Conservation (phyloP, 2,797 vertebrate species). For the Paramormyrops hopkinsi region DNA sequence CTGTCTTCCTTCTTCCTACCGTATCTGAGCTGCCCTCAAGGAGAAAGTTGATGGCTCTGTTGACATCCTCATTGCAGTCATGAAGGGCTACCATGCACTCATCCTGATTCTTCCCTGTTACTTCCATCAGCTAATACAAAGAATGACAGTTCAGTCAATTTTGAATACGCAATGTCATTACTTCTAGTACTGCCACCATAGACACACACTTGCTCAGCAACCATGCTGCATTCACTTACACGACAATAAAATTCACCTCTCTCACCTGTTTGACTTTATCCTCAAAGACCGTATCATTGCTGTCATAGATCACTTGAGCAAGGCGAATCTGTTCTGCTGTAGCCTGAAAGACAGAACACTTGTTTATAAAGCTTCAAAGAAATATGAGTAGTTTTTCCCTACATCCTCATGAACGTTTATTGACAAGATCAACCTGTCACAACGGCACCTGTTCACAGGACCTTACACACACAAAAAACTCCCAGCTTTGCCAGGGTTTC, state of each 20-base stretch:
- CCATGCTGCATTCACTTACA: background rate
- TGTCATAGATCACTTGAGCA: conserved; percentile 93
- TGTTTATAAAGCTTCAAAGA: background rate
- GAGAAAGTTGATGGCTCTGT: conserved; percentile 92
- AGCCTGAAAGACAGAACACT: conserved; percentile 63
- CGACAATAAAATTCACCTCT: background rate
- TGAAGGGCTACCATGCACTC: conserved; percentile 94
- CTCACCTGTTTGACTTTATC: conserved; percentile 92
- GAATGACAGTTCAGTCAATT: conserved; percentile 6
- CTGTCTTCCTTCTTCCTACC: conserved; percentile 53
- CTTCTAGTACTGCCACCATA: background rate
- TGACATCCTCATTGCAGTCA: conserved; percentile 92
- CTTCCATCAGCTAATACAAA: conserved; percentile 81
- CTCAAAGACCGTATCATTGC: conserved; percentile 92
- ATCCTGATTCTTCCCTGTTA: conserved; percentile 91
- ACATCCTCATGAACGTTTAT: background rate
- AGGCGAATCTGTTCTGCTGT: conserved; percentile 98
- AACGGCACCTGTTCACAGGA: background rate
- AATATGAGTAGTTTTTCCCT: background rate
- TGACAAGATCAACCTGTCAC: background rate
- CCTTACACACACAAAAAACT: background rate
- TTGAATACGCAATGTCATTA: background rate
- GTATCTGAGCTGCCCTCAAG: conserved; percentile 89
- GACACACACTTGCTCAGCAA: background rate
- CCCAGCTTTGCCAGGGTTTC: background rate